Evolutionary conservation across 2,888 invertebrate species (phyloP), one percentile per base, ranked within the genome.

Genomic region (Hirudinaria manillensis): DNA sequence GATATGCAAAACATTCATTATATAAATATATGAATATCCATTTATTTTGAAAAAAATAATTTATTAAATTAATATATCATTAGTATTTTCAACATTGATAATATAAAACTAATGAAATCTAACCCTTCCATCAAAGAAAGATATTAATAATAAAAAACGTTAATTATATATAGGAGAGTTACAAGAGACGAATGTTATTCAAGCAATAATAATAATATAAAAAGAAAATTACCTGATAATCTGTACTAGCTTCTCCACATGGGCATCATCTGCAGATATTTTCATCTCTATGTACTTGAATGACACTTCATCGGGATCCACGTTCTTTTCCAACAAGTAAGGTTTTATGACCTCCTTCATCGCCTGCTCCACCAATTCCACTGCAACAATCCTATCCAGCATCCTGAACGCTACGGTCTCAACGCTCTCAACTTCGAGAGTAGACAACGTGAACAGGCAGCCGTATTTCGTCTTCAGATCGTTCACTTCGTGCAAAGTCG

Each of bases 381-480:
- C 79, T 32, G 82, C 83, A 55, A 81, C 80, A 61, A 83, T 82
- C 72, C 81, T 80, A 79, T 84, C 84, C 76, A 84, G 76, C 84
- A 84, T 84, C 19, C 84, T 80, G 76, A 82, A 84, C 4, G 81
- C 80, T 29, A 84, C 78, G 10, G 82, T 81, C 78, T 83, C 83
- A 36, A 79, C 82, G 6, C 82, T 83, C 77, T 84, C 84, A 83
- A 78, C 77, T 74, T 80, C 77, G 24, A 75, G 38, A 65, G 45
- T 29, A 45, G 45, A 70, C 19, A 21, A 38, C 36, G 67, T 29
- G 29, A 72, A 24, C 32, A 65, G 72, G 51, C 61, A 77, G 61
- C 55, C n/a, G 74, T 34, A 68, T 34, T 68, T 68, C 2, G 13
- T 34, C n/a, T 32, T 68, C 68, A 68, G 16, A 29, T 68, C 68